These are phyloP conservation scores for Iselma pallidipennis DNA, from an alignment of 2,888 invertebrate species.

Conservation along the genomic window DNA sequence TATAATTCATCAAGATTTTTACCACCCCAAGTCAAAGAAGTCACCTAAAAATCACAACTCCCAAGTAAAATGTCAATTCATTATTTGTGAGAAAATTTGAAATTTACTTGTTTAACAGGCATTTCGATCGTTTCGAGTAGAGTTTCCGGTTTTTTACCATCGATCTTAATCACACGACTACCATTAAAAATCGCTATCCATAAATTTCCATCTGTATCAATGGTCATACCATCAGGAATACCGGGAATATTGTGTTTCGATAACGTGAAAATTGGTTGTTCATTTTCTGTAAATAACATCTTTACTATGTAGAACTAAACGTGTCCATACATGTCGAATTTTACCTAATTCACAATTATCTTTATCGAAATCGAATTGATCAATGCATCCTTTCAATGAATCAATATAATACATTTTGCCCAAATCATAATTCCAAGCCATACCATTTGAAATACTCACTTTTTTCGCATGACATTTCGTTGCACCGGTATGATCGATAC, in stretches of 20 bases:
- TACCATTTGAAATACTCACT: constrained; percentile 76
- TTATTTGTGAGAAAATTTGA: too few relatives aligned
- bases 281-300: constrained; percentile 59
- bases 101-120: constrained; percentile 66
- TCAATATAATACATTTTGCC: constrained; percentile 77
- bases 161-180: constrained; percentile 62
- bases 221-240: constrained; percentile 66
- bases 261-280: constrained; percentile 63
- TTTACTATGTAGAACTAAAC: too few relatives aligned
- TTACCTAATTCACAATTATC: background rate
- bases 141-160: constrained; percentile 58
- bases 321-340: background rate
- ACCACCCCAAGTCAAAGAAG: constrained; percentile 75
- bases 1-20: constrained; percentile 65
- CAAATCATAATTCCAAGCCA: constrained; percentile 72
- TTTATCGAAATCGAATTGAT: constrained; percentile 74
- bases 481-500: constrained; percentile 56
- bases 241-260: constrained; percentile 53
- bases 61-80: too few relatives aligned
- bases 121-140: constrained; percentile 64
- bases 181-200: constrained; percentile 79
- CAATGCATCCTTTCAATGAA: constrained; percentile 67
- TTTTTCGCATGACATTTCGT: constrained; percentile 30
- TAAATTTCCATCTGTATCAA: constrained; percentile 74
- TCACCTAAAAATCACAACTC: constrained; percentile 43